These are phyloP conservation scores for Pristionchus fissidentatus DNA, from an alignment of 2,888 invertebrate genomes.

Conservation along the genomic window DNA sequence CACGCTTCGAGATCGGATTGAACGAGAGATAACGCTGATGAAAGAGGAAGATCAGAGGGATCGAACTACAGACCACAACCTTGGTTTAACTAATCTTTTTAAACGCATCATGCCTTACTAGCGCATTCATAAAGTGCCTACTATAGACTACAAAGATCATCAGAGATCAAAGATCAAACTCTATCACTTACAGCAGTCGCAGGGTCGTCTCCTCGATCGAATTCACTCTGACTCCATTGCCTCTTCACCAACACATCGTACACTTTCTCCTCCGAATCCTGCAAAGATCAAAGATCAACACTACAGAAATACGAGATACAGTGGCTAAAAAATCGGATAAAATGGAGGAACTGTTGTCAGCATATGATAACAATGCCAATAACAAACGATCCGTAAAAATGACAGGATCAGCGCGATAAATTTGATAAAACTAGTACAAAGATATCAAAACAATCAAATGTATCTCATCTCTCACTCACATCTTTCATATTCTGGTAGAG, in stretches of 20 bases:
- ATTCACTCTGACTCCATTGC: not conserved
- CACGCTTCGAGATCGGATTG: conserved; percentile 85
- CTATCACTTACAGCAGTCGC: conserved; percentile 13
- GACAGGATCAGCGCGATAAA: too few species aligned
- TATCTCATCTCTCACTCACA: conserved; percentile 1
- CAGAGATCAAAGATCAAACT: not conserved
- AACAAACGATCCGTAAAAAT: too few species aligned
- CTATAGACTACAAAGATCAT: not conserved
- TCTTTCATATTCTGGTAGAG: conserved; percentile 48
- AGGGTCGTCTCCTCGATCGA: not conserved
- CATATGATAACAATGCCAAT: too few species aligned
- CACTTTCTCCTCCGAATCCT: conserved; percentile 52
- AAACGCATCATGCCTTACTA: not conserved
- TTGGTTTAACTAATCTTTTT: too few species aligned
- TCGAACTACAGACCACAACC: too few species aligned
- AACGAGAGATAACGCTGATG: conserved; percentile 63
- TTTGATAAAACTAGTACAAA: too few species aligned
- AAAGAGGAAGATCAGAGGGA: conserved; percentile 18
- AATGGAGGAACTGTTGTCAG: too few species aligned
- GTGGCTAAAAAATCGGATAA: too few species aligned
- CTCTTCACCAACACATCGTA: conserved; percentile 51
- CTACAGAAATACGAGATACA: not conserved
- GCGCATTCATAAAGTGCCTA: not conserved
- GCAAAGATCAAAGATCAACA: not conserved
- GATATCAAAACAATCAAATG: too few species aligned